Evolutionary conservation across 2,113 vertebrate species (phyloP), one percentile per base, ranked within the genome.

Genomic region (Eleginops maclovinus): DNA sequence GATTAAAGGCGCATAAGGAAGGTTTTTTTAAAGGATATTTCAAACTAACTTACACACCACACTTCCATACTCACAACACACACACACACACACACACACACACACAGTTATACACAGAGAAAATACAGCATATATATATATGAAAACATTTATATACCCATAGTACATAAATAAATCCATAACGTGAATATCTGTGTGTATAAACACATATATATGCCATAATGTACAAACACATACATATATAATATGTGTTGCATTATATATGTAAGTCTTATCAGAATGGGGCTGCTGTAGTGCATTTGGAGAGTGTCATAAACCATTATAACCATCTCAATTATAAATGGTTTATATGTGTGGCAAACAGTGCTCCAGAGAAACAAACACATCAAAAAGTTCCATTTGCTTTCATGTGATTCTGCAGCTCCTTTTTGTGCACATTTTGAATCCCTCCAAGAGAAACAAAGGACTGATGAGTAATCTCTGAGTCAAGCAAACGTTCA

Each of bases 171-270:
- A 94, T 92, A 91, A 89, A 91, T 89, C 79, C 77, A 81, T 79
- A 82, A 87, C 72, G 88, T 90, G 89, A 84, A 92, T 89, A 91
- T 91, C 70, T 86, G 91, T 90, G 87, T 93, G 89, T 91, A 92
- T 90, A 92, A 87, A 94, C 89, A 64, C 22, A 64, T 31, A 91
- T 89, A 91, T 91, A 93, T 92, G 86, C 75, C 81, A 86, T 76
- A 75, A 93, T 90, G 91, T 90, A 91, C 82, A 91, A 91, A 93
- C 89, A 94, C 86, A 87, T 89, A 93, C 92, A 95, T 94, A 95
- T 94, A 95, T 94, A 94, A 94, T 83, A 71, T 11, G 90, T 89
- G 91, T 92, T 91, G 93, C 87, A 93, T 94, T 94, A 94, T 94
- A 94, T 95, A 95, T 95, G 93, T 74, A 79, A 63, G 77, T 77